Conservation (phyloP, 2,113 vertebrate species). For the Syrmaticus mikado region DNA sequence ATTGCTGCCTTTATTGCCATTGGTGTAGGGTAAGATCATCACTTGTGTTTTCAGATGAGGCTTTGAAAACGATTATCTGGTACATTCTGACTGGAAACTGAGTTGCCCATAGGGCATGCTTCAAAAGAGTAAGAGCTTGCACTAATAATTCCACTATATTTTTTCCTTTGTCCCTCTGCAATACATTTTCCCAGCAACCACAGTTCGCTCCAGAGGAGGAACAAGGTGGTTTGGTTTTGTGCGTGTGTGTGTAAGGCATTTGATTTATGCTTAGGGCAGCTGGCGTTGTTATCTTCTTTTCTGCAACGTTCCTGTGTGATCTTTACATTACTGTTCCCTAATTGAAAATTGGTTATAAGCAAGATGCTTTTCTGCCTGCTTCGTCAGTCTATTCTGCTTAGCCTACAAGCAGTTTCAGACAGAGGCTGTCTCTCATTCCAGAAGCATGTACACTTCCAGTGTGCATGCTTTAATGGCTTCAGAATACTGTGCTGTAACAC, state of each 20-base stretch:
- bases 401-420: background rate
- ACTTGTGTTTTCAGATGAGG: constrained; percentile 22
- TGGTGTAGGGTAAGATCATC: background rate
- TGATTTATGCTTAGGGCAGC: background rate
- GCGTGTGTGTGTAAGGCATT: background rate
- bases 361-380: background rate
- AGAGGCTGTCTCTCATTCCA: background rate
- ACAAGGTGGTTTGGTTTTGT: background rate
- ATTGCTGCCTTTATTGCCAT: background rate
- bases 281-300: background rate
- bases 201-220: background rate
- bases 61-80: background rate
- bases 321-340: background rate
- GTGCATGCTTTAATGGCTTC: background rate
- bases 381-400: background rate
- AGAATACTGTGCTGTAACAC: background rate
- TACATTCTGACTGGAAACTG: background rate
- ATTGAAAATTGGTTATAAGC: background rate
- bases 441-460: background rate
- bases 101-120: background rate
- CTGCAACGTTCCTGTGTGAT: background rate
- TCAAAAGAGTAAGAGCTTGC: background rate
- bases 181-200: background rate
- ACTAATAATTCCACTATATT: background rate
- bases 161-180: background rate